Base-by-base conservation (phyloP, 2,797 vertebrate genomes). In the Psittacula echo region DNA sequence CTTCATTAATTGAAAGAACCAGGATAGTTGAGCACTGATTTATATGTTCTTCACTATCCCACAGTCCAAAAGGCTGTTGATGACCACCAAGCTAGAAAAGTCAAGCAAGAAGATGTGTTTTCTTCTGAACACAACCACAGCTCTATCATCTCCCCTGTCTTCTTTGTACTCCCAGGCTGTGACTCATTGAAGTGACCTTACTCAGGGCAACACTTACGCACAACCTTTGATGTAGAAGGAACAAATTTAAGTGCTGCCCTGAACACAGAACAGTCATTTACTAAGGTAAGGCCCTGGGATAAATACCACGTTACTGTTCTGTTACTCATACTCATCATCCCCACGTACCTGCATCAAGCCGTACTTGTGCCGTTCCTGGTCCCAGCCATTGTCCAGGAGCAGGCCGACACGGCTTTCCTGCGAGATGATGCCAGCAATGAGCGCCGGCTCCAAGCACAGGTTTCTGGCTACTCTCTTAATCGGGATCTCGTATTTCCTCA, bases 1-100 rank as follows among this genome's bases (percentile, higher is more conserved):
- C 96, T 75, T 97, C 94, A 76, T 97, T 97, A 71, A 97, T 96
- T 80, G 90, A 91, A 72, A 64, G 72, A 73, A 80, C 95, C 44
- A 98, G 95, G 18, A 70, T 86, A 24, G 88, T 89, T 11, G 94
- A 95, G 74, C 93, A 64, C 67, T 95, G 96, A 37, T 96, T 97
- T 87, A 98, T 93, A 83, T 97, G 97, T n/a, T 96, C 85, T 85
- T 98, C 96, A 1, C 95, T 98, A 23, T 97, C 95, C 97, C 96
- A 97, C 14, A 30, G 1, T 39, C 30, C 93, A 1, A 64, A 93
- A 72, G 79, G 70, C 4, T n/a, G 34, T 19, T 65, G 78, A 56
- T 94, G 77, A 47, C 90, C 13, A 5, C 47, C 65, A 39, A 96
- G 24, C 96, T 97, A 82, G 56, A 66, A 89, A 85, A 94, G 24